Percentiles rank a stretch among this genome's conserved stretches.
These are phyloP conservation scores for Lutjanus erythropterus DNA, from an alignment of 2,113 vertebrate genomes.

Conservation along the genomic window DNA sequence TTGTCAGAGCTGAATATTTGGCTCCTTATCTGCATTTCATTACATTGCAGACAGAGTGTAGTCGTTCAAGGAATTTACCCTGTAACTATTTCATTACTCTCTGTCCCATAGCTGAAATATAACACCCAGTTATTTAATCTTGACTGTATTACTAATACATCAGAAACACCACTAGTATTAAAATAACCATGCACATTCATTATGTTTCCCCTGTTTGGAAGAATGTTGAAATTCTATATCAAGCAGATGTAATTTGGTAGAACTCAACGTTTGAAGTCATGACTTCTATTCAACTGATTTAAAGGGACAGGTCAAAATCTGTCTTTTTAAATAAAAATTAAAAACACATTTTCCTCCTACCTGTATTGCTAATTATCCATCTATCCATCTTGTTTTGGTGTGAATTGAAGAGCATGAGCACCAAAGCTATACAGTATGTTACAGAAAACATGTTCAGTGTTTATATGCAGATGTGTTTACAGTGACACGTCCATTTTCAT, in stretches of 20 bases:
- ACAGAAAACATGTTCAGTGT: not conserved
- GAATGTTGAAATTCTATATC: not conserved
- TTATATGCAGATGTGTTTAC: conserved; percentile 5
- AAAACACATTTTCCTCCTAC: too few relatives aligned
- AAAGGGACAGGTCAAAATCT: too few relatives aligned
- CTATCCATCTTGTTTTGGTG: too few relatives aligned
- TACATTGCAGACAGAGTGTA: not conserved
- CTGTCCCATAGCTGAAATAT: not conserved
- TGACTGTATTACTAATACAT: not conserved
- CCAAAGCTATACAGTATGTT: not conserved
- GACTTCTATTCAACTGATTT: not conserved
- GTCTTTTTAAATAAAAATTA: too few relatives aligned
- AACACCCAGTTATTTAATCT: too few relatives aligned
- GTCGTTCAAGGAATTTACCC: not conserved
- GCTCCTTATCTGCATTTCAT: not conserved
- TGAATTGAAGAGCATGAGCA: too few relatives aligned
- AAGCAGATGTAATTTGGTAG: not conserved
- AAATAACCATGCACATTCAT: not conserved
- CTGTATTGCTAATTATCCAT: too few relatives aligned
- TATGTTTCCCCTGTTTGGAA: not conserved
- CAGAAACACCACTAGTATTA: not conserved
- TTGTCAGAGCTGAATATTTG: not conserved
- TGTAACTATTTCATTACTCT: not conserved
- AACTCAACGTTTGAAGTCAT: not conserved
- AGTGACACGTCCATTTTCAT: not conserved